Percentiles rank a stretch among this genome's conserved stretches.
Evolutionary conservation across 2,888 invertebrate species (phyloP).

Genomic region (Rotaria magnacalcarata): DNA sequence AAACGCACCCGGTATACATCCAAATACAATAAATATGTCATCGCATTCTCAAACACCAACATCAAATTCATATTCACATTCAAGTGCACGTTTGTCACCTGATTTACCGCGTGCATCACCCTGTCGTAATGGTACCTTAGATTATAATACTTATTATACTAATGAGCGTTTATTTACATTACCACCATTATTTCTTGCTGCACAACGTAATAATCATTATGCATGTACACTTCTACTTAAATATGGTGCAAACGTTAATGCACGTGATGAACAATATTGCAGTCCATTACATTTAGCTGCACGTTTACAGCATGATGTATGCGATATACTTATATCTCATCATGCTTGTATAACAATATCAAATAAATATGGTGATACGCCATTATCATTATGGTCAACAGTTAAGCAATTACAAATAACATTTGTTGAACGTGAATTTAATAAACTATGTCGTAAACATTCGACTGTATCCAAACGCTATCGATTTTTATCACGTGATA

Average conservation of each 20-base stretch:
- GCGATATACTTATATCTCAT: conserved; percentile 37
- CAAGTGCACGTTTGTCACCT: neutral
- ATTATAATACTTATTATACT: conserved; percentile 59
- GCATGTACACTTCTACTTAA: conserved; percentile 63
- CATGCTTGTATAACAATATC: conserved; percentile 35
- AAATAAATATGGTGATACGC: conserved; percentile 25
- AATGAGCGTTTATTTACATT: conserved; percentile 63
- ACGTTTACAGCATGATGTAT: conserved; percentile 56
- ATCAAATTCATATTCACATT: conserved; percentile 7
- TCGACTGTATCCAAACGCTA: conserved; percentile 1
- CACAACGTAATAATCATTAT: conserved; percentile 62
- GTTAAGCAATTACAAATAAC: neutral
- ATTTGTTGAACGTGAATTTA: conserved; percentile 35
- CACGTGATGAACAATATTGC: conserved; percentile 63
- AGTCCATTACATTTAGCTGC: conserved; percentile 65
- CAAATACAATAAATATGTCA: neutral
- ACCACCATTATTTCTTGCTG: conserved; percentile 65
- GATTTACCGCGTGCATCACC: conserved; percentile 36
- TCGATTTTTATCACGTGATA: conserved; percentile 13
- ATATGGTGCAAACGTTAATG: conserved; percentile 63
- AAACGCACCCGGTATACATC: conserved; percentile 61
- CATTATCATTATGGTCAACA: conserved; percentile 3
- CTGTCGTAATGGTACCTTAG: conserved; percentile 46
- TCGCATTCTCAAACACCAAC: neutral
- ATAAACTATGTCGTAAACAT: conserved; percentile 31